Percentiles rank a stretch among this genome's conserved stretches.
Evolutionary conservation across 2,888 invertebrate genomes (phyloP).

Genomic region (Amphimallon solstitiale): DNA sequence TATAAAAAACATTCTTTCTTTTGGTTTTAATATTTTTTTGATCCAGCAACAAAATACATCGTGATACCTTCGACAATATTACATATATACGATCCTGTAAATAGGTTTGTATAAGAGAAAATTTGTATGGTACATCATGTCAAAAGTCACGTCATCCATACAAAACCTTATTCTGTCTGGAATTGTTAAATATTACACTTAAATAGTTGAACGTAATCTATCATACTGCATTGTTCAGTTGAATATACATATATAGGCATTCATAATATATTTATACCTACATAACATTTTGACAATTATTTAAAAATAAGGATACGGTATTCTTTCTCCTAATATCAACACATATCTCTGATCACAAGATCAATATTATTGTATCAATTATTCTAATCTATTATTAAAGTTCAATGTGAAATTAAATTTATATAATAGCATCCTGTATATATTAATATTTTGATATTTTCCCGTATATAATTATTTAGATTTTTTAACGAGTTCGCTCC

Average conservation of each 20-base stretch:
- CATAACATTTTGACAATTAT: slow-evolving; percentile 18
- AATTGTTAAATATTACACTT: slow-evolving; percentile 17
- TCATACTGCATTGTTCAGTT: slow-evolving; percentile 1
- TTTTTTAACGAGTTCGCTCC: neutral
- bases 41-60: slow-evolving; percentile 5
- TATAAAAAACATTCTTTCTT: slow-evolving; percentile 14
- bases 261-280: slow-evolving; percentile 5
- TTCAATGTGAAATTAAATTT: no score
- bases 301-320: no score
- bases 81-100: neutral
- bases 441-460: neutral
- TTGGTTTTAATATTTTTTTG: slow-evolving; percentile 15
- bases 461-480: slow-evolving; percentile 20
- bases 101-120: neutral
- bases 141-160: slow-evolving; percentile 5
- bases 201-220: neutral
- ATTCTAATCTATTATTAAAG: no score
- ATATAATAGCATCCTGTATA: no score
- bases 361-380: no score
- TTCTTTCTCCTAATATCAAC: no score
- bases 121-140: neutral
- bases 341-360: no score
- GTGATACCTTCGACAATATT: slow-evolving; percentile 16
- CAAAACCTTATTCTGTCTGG: neutral
- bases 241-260: no score